phyloP scores from a whole-genome alignment of 2,113 vertebrate genomes.

The Dasyornis broadbenti region DNA sequence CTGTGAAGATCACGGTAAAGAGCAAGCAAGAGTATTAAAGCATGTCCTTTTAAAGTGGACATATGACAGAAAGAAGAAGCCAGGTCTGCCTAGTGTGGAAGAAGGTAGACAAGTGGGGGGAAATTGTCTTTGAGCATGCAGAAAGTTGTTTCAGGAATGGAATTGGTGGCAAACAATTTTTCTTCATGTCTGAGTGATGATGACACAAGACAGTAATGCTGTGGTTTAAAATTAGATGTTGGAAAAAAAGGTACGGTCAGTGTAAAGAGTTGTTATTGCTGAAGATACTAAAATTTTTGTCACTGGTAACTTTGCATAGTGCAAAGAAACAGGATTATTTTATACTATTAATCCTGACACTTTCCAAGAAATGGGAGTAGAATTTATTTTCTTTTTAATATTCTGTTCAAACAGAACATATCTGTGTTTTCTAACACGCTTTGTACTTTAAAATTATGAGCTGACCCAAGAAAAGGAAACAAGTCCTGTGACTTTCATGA shows the following conservation, averaged over 20 bases:
- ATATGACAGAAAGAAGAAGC: not conserved
- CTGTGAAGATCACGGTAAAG: not conserved
- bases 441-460: not conserved
- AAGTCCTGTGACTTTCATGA: not conserved
- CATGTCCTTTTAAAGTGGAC: not conserved
- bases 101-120: not conserved
- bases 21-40: not conserved
- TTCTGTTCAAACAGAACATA: not conserved
- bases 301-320: not conserved
- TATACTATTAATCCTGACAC: not conserved
- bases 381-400: not conserved
- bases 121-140: not conserved
- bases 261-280: not conserved
- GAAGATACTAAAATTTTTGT: not conserved
- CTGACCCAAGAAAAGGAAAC: not conserved
- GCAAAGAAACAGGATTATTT: not conserved
- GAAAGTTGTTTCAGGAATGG: not conserved
- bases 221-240: not conserved
- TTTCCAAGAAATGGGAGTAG: not conserved
- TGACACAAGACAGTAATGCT: not conserved
- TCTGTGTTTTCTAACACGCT: not conserved
- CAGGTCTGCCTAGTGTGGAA: not conserved
- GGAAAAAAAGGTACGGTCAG: not conserved
- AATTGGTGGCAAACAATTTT: not conserved
- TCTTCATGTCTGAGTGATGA: not conserved